Conservation (phyloP, 2,888 invertebrate genomes). For the Drosophila anomalipes region DNA sequence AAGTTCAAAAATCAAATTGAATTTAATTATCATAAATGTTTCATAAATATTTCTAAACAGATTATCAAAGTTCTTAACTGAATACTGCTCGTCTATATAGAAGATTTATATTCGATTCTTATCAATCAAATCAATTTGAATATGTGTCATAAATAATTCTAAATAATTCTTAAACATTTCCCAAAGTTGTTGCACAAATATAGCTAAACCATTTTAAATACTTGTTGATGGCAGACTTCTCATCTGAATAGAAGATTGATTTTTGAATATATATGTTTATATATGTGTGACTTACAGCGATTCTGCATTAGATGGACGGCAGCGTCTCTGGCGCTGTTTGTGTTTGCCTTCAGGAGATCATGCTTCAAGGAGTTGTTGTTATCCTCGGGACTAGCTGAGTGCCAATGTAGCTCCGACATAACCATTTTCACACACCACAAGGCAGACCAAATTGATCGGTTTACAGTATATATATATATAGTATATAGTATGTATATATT, state of each 20-base stretch:
- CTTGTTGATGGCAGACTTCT: background rate
- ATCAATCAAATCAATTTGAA: background rate
- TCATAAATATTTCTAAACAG: background rate
- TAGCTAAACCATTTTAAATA: background rate
- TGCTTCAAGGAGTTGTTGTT: conserved; percentile 85
- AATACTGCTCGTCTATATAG: background rate
- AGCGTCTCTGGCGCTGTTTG: conserved; percentile 66
- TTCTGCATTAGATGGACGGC: conserved; percentile 83
- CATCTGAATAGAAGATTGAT: background rate
- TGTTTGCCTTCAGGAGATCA: conserved; percentile 81
- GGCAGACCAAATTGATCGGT: conserved; percentile 19
- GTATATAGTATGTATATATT: conserved; percentile 10
- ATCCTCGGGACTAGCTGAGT: conserved; percentile 84
- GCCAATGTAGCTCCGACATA: conserved; percentile 86
- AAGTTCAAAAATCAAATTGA: background rate
- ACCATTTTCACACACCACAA: conserved; percentile 83
- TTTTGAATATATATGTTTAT: background rate
- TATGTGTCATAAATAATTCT: background rate
- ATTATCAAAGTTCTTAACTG: background rate
- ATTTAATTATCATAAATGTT: background rate
- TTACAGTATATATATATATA: background rate
- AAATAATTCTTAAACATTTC: background rate
- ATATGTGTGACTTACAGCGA: conserved; percentile 82
- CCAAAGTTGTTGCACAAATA: background rate
- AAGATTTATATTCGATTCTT: background rate